A percentile compares a stretch with the other conserved stretches of the same genome.
These are phyloP conservation scores for Leucosticte australis DNA, from an alignment of 2,113 vertebrate species.

Conservation along the genomic window DNA sequence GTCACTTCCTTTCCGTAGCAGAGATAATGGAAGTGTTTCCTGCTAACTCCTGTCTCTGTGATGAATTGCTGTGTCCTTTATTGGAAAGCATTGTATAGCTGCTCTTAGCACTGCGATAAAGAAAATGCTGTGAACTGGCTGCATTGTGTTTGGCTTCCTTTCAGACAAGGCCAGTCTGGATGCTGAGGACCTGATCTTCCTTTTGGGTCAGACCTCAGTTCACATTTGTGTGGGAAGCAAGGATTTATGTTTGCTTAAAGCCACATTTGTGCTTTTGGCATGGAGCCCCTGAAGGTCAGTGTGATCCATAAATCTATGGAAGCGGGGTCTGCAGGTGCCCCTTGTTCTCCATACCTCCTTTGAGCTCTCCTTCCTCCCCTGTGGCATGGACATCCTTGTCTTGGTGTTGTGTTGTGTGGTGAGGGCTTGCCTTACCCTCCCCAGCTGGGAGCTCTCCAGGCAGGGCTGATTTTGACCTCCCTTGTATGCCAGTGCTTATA, in stretches of 20 bases:
- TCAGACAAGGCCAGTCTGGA: neutral
- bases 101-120: neutral
- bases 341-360: neutral
- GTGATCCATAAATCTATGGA: neutral
- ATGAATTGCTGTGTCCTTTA: slow-evolving; percentile 19
- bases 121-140: neutral
- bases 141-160: slow-evolving; percentile 60
- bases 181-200: neutral
- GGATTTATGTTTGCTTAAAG: neutral
- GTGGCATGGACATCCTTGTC: neutral
- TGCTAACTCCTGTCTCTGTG: slow-evolving; percentile 16
- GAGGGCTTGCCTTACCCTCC: neutral
- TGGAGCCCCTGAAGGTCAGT: neutral
- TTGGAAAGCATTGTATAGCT: slow-evolving; percentile 24
- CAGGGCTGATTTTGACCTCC: neutral
- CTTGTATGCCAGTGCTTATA: neutral
- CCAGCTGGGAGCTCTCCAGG: neutral
- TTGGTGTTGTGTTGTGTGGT: neutral
- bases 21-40: slow-evolving; percentile 50
- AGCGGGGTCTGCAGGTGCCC: fast-evolving
- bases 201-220: neutral
- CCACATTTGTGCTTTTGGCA: neutral
- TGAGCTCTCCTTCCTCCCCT: neutral
- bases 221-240: neutral
- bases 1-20: slow-evolving; percentile 7